Evolutionary conservation across 1,140 invertebrate species (phyloP).

Genomic region (Globodera rostochiensis): DNA sequence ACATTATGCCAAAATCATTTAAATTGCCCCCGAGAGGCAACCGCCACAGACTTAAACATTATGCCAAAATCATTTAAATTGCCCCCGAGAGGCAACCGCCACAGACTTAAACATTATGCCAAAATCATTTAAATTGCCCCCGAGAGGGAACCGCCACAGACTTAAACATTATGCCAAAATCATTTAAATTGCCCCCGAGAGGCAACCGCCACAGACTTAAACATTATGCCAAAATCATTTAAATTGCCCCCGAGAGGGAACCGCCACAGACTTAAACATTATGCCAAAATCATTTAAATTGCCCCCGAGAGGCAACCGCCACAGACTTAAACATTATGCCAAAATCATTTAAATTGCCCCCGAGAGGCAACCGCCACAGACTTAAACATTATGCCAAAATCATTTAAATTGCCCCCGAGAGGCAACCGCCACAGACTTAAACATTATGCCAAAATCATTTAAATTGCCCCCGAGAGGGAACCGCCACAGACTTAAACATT

Average conservation of each 20-base stretch:
- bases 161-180: slow-evolving; percentile 9
- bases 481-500: slow-evolving; percentile 47
- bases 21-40: too few relatives aligned
- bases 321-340: not conserved
- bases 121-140: slow-evolving; percentile 13
- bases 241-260: too few relatives aligned
- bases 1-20: not conserved
- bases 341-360: slow-evolving; percentile 13
- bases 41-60: slow-evolving; percentile 47
- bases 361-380: slow-evolving; percentile 3
- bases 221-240: not conserved
- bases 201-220: not conserved
- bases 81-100: too few relatives aligned
- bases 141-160: slow-evolving; percentile 3
- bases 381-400: slow-evolving; percentile 9
- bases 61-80: not conserved
- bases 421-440: not conserved
- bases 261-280: slow-evolving; percentile 47
- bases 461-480: too few relatives aligned
- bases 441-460: not conserved
- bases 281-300: not conserved
- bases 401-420: not conserved
- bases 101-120: not conserved
- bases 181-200: not conserved
- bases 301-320: too few relatives aligned